These are phyloP conservation scores for Ormyrus rosae DNA, from an alignment of 2,888 invertebrate genomes.

Conservation along the genomic window DNA sequence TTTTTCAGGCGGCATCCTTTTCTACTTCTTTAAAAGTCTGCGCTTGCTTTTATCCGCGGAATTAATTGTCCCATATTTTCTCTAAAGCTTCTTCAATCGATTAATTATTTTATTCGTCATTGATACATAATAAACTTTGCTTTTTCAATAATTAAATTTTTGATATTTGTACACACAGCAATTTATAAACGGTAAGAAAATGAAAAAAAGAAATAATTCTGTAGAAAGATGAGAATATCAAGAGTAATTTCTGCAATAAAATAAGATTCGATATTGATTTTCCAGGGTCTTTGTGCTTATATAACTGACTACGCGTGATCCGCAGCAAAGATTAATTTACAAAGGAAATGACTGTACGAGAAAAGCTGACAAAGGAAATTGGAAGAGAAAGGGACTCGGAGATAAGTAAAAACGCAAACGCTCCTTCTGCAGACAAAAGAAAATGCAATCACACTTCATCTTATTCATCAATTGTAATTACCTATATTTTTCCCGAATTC, in stretches of 20 bases:
- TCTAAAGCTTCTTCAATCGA: too few species aligned
- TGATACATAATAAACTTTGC: too few species aligned
- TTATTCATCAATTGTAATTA: too few species aligned
- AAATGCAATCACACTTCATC: conserved; percentile 20
- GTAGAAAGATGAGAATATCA: too few species aligned
- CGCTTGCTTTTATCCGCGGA: too few species aligned
- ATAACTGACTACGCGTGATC: neutral
- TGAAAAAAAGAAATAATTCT: neutral
- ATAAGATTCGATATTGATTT: too few species aligned
- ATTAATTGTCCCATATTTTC: too few species aligned
- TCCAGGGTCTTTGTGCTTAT: too few species aligned
- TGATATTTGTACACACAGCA: neutral
- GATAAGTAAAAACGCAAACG: conserved; percentile 25
- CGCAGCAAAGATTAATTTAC: neutral
- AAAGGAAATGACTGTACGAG: neutral
- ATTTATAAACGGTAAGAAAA: neutral
- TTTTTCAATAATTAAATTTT: conserved; percentile 1
- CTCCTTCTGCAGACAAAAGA: neutral
- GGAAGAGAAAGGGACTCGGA: conserved; percentile 20
- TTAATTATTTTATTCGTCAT: too few species aligned
- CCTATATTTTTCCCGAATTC: too few species aligned
- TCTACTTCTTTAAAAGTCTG: neutral
- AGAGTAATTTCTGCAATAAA: too few species aligned
- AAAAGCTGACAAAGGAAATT: conserved; percentile 31
- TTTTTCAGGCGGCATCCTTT: conserved; percentile 16